A percentile compares a stretch with the other conserved stretches of the same genome.
Conservation (phyloP, 2,797 vertebrate genomes). For the Oreortyx pictus region DNA sequence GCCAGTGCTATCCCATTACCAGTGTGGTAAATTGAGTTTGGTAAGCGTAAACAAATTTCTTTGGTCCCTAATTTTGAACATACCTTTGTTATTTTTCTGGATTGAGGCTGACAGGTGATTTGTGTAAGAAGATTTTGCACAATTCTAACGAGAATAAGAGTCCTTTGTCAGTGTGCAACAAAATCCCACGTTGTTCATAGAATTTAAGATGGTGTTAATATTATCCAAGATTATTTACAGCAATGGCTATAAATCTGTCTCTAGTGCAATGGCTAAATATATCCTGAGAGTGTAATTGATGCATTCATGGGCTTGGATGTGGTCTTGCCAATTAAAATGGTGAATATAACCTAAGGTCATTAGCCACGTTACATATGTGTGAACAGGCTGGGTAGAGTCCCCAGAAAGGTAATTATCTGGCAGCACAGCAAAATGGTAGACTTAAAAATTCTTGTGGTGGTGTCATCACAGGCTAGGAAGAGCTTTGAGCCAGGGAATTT, state of each 20-base stretch:
- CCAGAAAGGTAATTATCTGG: too few species aligned
- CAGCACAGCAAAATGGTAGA: background rate
- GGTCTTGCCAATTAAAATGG: fast-evolving
- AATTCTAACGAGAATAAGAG: constrained; percentile 15
- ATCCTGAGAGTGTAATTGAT: background rate
- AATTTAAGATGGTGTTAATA: constrained; percentile 18
- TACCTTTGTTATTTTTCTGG: constrained; percentile 50
- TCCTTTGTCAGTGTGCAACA: fast-evolving
- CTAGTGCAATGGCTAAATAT: background rate
- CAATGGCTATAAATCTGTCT: too few species aligned
- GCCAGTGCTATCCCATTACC: background rate
- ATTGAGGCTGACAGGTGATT: constrained; percentile 59
- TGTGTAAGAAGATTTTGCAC: constrained; percentile 50
- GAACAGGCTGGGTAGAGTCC: background rate
- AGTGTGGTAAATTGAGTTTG: background rate
- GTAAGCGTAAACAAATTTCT: constrained; percentile 32
- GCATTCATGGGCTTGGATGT: fast-evolving
- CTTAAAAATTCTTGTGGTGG: fast-evolving
- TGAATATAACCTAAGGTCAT: fast-evolving
- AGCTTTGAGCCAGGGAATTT: background rate
- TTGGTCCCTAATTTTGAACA: constrained; percentile 16
- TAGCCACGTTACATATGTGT: fast-evolving
- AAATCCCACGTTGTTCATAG: background rate
- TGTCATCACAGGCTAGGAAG: background rate
- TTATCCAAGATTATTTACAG: constrained; percentile 42